Percentiles rank a stretch among this genome's conserved stretches.
Evolutionary conservation across 2,797 vertebrate genomes (phyloP).

Genomic region (Malacoraja senta): DNA sequence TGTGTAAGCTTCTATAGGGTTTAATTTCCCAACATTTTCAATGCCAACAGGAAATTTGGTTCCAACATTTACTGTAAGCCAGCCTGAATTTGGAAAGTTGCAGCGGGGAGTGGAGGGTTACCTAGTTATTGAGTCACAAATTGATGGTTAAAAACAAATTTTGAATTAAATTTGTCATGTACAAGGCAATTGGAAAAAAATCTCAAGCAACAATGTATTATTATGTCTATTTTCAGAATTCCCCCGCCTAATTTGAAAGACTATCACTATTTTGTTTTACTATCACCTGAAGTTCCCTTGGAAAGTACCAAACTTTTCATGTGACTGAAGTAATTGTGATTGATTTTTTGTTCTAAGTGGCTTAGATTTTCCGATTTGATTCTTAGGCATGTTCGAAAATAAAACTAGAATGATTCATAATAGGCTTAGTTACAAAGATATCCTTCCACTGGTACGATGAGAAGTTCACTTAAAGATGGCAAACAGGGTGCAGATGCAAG

Average conservation of each 20-base stretch:
- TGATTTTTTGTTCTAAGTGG: not conserved
- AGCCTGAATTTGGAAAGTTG: not conserved
- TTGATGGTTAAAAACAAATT: not conserved
- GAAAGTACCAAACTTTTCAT: not conserved
- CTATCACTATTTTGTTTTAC: not conserved
- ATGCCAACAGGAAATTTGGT: not conserved
- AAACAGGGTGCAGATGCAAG: not conserved
- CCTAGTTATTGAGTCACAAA: not conserved
- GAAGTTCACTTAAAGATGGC: not conserved
- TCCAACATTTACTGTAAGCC: too few species aligned
- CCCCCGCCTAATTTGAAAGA: not conserved
- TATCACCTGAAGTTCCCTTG: not conserved
- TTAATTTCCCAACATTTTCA: not conserved
- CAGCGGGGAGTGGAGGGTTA: not conserved
- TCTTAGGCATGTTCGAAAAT: not conserved
- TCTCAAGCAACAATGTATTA: not conserved
- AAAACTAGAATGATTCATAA: not conserved
- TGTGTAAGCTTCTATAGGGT: too few species aligned
- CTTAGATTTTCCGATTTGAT: not conserved
- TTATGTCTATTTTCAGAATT: not conserved
- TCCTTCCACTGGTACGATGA: not conserved
- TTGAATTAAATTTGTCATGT: not conserved
- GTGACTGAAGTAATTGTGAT: too few species aligned
- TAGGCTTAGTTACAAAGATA: not conserved
- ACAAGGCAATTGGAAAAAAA: too few species aligned